A percentile compares a stretch with the other conserved stretches of the same genome.
Evolutionary conservation across 2,797 vertebrate genomes (phyloP).

Genomic region (Sphenodon punctatus): DNA sequence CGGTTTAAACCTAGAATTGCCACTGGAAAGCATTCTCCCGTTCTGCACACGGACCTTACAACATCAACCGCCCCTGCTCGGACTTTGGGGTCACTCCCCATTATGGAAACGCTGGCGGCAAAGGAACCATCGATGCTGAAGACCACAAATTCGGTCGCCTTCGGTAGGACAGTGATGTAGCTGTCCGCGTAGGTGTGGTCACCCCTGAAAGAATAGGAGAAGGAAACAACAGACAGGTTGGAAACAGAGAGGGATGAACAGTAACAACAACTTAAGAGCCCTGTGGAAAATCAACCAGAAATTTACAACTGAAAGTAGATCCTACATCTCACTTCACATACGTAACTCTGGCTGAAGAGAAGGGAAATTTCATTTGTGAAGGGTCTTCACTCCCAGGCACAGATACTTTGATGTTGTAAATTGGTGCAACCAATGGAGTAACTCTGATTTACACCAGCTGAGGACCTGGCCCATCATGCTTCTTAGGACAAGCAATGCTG

Average conservation of each 20-base stretch:
- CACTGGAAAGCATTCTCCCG: accelerated
- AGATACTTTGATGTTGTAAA: background rate
- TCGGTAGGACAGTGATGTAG: constrained; percentile 93
- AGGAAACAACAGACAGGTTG: background rate
- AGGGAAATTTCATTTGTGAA: no score
- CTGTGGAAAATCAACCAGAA: background rate
- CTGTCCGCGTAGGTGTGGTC: constrained; percentile 98
- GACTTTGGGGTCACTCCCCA: constrained; percentile 99
- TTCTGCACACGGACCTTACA: constrained; percentile 84
- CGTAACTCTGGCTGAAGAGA: background rate
- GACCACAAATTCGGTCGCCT: constrained; percentile 93
- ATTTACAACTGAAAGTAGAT: background rate
- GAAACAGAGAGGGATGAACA: background rate
- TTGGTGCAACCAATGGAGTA: background rate
- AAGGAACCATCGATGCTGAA: constrained; percentile 99
- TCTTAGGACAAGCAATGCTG: background rate
- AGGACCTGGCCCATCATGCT: background rate
- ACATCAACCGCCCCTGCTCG: constrained; percentile 96
- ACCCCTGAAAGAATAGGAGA: constrained; percentile 76
- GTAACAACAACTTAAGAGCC: background rate
- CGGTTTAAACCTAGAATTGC: background rate
- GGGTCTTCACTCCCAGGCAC: background rate
- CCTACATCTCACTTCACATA: background rate
- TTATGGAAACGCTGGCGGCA: constrained; percentile 98
- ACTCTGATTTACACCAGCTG: background rate